Percentiles rank a stretch among this genome's conserved stretches.
phyloP scores from a whole-genome alignment of 2,888 invertebrate genomes.

The Epinotia brunnichana region DNA sequence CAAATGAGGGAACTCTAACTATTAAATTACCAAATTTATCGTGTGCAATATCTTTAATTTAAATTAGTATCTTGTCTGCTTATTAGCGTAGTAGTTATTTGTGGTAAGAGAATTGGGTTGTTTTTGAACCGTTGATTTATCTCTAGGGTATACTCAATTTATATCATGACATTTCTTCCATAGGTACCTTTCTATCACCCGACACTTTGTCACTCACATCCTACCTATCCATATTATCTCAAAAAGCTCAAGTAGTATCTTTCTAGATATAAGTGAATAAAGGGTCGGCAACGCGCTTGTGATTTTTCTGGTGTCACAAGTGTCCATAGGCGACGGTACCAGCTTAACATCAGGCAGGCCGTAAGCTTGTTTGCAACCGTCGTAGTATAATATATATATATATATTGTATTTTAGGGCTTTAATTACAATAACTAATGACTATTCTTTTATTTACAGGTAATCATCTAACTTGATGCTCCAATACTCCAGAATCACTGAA shows the following conservation, averaged over 20 bases:
- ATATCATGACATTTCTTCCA: too few relatives aligned
- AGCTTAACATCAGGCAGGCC: too few relatives aligned
- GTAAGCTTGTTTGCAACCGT: too few relatives aligned
- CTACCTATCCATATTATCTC: background rate
- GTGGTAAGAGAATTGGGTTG: background rate
- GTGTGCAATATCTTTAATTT: background rate
- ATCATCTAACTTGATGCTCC: background rate
- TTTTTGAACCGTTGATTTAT: background rate
- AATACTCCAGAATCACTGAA: background rate
- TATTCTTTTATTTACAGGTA: slow-evolving; percentile 9
- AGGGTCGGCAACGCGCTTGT: too few relatives aligned
- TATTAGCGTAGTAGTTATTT: background rate
- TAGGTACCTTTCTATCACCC: too few relatives aligned
- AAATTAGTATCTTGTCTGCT: background rate
- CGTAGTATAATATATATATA: too few relatives aligned
- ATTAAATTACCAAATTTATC: background rate
- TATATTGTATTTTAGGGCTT: background rate
- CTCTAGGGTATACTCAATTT: background rate
- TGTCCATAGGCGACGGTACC: too few relatives aligned
- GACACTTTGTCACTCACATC: too few relatives aligned
- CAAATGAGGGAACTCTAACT: slow-evolving; percentile 26
- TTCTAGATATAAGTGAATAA: background rate
- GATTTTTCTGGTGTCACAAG: too few relatives aligned
- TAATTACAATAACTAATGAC: background rate
- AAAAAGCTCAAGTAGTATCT: background rate